A percentile compares a stretch with the other conserved stretches of the same genome.
These are phyloP conservation scores for Heterotilapia buettikoferi DNA, from an alignment of 2,113 vertebrate species.

Conservation along the genomic window DNA sequence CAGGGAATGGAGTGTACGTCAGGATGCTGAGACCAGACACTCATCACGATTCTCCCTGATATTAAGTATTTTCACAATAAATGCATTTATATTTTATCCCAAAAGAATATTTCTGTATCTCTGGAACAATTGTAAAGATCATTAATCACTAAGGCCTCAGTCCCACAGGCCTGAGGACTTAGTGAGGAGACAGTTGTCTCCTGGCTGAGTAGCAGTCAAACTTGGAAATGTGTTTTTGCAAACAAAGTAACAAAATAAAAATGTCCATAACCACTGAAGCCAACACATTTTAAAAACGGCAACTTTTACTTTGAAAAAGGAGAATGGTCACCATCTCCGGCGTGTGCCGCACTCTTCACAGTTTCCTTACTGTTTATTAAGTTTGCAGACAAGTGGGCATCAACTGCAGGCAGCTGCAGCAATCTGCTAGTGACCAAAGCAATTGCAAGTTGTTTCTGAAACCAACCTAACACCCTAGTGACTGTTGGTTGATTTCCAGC, in stretches of 20 bases:
- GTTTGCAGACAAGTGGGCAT: neutral
- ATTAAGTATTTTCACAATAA: neutral
- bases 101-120: neutral
- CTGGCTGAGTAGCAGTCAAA: neutral
- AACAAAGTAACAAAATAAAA: neutral
- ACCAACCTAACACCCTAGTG: neutral
- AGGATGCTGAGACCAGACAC: neutral
- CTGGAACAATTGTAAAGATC: neutral
- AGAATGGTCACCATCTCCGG: neutral
- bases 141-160: accelerated
- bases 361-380: neutral
- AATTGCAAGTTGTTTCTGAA: neutral
- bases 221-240: neutral
- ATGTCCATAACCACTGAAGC: neutral
- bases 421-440: neutral
- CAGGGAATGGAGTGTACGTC: accelerated
- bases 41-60: neutral
- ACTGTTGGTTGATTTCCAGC: accelerated
- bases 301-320: neutral
- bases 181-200: neutral
- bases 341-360: neutral
- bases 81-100: neutral
- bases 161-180: neutral
- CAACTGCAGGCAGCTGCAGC: neutral
- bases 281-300: neutral